Percentiles rank a stretch among this genome's conserved stretches.
These are phyloP conservation scores for Emys orbicularis DNA, from an alignment of 2,797 vertebrate genomes.

Conservation along the genomic window DNA sequence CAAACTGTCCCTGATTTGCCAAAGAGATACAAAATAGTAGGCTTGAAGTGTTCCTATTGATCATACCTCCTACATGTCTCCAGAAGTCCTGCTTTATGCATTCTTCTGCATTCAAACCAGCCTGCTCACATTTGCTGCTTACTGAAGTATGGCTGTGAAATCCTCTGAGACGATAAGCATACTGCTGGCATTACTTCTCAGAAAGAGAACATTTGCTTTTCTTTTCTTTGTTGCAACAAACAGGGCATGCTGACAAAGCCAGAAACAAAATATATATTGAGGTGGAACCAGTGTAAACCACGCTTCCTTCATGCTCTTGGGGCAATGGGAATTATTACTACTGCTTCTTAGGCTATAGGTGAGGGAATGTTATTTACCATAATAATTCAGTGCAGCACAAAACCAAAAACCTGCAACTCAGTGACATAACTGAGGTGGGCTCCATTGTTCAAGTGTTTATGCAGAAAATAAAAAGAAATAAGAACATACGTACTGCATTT, in stretches of 20 bases:
- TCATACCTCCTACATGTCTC: background rate
- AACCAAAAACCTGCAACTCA: background rate
- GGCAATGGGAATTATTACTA: background rate
- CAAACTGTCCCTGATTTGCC: background rate
- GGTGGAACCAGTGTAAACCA: background rate
- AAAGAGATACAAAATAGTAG: background rate
- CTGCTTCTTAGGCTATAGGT: background rate
- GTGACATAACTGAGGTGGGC: too few species aligned
- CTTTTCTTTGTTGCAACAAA: background rate
- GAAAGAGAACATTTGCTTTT: background rate
- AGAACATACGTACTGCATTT: background rate
- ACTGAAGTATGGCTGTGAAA: background rate
- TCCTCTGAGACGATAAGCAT: background rate
- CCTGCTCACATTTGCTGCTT: background rate
- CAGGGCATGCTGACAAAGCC: background rate
- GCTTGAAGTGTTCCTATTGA: background rate
- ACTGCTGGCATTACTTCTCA: background rate
- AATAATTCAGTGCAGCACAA: background rate
- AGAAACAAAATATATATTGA: background rate
- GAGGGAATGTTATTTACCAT: background rate
- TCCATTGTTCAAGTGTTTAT: background rate
- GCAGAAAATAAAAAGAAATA: background rate
- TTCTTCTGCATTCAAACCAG: background rate
- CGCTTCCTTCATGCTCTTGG: background rate
- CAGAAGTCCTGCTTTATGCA: background rate